Conservation (phyloP, 1,140 invertebrate species). For the Drosophila cardini region DNA sequence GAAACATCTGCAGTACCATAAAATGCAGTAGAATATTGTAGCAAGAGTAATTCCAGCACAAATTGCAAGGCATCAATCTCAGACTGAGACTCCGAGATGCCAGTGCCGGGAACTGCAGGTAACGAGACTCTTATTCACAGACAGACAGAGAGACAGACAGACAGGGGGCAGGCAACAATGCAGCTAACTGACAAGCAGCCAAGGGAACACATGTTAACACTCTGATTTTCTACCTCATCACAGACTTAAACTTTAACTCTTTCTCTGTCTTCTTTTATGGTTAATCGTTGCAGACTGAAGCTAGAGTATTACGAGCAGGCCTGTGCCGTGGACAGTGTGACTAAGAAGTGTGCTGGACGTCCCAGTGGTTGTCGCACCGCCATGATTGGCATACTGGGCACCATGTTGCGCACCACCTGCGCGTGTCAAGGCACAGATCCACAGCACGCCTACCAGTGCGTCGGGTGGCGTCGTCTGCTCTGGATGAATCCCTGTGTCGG, state of each 20-base stretch:
- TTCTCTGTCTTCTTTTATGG: background rate
- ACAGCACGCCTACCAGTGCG: slow-evolving; percentile 92
- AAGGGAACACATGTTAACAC: slow-evolving; percentile 45
- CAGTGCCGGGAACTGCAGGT: slow-evolving; percentile 52
- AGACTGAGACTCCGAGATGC: slow-evolving; percentile 32
- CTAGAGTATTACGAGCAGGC: slow-evolving; percentile 95
- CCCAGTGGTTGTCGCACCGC: slow-evolving; percentile 91
- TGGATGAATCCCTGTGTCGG: slow-evolving; percentile 97
- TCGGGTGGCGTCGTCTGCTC: slow-evolving; percentile 95
- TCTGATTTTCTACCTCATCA: slow-evolving; percentile 19
- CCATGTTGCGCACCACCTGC: slow-evolving; percentile 92
- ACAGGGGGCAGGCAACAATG: slow-evolving; percentile 42
- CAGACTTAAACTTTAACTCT: background rate
- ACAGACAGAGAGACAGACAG: slow-evolving; percentile 16
- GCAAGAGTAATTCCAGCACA: slow-evolving; percentile 66
- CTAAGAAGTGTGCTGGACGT: slow-evolving; percentile 94
- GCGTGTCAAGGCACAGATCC: slow-evolving; percentile 93
- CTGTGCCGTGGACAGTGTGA: slow-evolving; percentile 94
- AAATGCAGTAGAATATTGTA: slow-evolving; percentile 65
- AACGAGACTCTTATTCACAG: slow-evolving; percentile 60
- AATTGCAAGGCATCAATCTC: slow-evolving; percentile 79
- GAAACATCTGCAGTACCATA: slow-evolving; percentile 64
- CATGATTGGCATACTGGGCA: slow-evolving; percentile 93
- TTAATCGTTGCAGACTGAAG: slow-evolving; percentile 86
- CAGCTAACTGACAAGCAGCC: slow-evolving; percentile 29